A percentile compares a stretch with the other conserved stretches of the same genome.
Evolutionary conservation across 1,140 invertebrate species (phyloP).

Genomic region (Cydia fagiglandana): DNA sequence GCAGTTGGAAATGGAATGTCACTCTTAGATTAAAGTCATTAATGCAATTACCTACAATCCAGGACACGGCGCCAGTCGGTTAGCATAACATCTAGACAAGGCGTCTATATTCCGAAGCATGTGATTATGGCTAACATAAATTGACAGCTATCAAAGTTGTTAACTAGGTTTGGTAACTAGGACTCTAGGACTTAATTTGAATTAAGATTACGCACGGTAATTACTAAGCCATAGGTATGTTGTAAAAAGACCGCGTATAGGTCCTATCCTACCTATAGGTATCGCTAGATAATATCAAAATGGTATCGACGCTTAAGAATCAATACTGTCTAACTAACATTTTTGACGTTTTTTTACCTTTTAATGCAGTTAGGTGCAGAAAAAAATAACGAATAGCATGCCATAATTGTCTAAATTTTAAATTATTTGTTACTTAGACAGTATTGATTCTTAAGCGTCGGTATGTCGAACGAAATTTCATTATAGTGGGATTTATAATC

Average conservation of each 20-base stretch:
- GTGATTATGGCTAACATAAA: conserved; percentile 17
- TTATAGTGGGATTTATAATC: neutral
- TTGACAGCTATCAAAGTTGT: neutral
- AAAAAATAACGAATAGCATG: too few species aligned
- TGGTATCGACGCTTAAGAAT: too few species aligned
- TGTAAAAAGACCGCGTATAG: neutral
- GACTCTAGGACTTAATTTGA: neutral
- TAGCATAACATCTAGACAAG: neutral
- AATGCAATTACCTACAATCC: conserved; percentile 19
- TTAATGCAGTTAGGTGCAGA: too few species aligned
- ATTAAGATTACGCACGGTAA: neutral
- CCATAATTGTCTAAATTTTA: too few species aligned
- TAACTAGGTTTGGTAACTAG: conserved; percentile 24
- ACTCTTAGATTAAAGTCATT: conserved; percentile 7
- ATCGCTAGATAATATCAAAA: neutral
- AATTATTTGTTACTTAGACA: too few species aligned
- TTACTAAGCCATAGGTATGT: neutral
- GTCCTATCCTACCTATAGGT: neutral
- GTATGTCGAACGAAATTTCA: neutral
- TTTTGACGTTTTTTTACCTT: too few species aligned
- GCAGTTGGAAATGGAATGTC: too few species aligned
- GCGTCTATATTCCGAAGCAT: neutral
- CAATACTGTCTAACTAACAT: too few species aligned
- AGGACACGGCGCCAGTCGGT: conserved; percentile 1
- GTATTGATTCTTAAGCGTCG: too few species aligned